A percentile compares a stretch with the other conserved stretches of the same genome.
These are phyloP conservation scores for Paedocypris sp. DNA, from an alignment of 2,113 vertebrate genomes.

Conservation along the genomic window DNA sequence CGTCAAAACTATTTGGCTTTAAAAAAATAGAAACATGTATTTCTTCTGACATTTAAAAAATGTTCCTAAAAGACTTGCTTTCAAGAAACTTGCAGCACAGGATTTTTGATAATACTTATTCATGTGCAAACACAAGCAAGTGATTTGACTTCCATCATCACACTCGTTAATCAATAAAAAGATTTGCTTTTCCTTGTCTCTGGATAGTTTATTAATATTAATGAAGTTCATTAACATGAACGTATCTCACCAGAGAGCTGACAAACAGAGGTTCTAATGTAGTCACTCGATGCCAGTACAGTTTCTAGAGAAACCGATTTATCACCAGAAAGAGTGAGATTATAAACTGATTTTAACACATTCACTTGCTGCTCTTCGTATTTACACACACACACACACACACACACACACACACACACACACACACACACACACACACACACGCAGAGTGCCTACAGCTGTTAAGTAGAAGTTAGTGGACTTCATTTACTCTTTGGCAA, in stretches of 20 bases:
- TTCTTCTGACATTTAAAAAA: too few species aligned
- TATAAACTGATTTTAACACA: constrained; percentile 38
- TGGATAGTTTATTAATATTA: constrained; percentile 34
- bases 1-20: too few species aligned
- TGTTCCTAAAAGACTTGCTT: too few species aligned
- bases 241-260: constrained; percentile 8
- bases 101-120: too few species aligned
- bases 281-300: constrained; percentile 34
- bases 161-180: constrained; percentile 19
- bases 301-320: constrained; percentile 32
- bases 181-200: constrained; percentile 11
- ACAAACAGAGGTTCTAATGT: constrained; percentile 19
- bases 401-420: constrained; percentile 16
- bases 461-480: constrained; percentile 46
- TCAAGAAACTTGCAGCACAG: too few species aligned
- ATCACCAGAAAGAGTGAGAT: constrained; percentile 22
- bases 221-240: constrained; percentile 32
- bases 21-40: too few species aligned
- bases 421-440: constrained; percentile 15
- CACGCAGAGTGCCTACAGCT: constrained; percentile 39
- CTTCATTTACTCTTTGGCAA: constrained; percentile 43
- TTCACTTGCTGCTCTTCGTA: constrained; percentile 20
- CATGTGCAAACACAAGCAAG: background rate
- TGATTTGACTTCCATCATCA: constrained; percentile 23
- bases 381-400: constrained; percentile 8